Conservation (phyloP, 2,797 vertebrate genomes). For the Gadopsis bispinosus region DNA sequence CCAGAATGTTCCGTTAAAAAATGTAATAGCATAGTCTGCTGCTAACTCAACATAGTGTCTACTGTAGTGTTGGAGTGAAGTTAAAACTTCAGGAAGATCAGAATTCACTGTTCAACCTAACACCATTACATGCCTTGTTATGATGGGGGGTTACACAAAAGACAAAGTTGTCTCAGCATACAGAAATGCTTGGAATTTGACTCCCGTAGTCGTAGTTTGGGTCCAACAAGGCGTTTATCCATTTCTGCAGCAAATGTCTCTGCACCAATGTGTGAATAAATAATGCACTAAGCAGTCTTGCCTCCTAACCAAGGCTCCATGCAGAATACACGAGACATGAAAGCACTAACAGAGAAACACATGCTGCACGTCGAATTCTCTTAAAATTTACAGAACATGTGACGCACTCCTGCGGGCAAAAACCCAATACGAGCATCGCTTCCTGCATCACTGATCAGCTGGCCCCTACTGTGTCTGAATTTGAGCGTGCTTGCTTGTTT, state of each 20-base stretch:
- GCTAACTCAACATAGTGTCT: not conserved
- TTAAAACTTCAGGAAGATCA: constrained; percentile 25
- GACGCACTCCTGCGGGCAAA: not conserved
- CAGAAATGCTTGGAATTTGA: not conserved
- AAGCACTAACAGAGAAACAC: constrained; percentile 39
- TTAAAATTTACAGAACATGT: constrained; percentile 30
- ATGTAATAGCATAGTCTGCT: not conserved
- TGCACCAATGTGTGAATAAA: constrained; percentile 31
- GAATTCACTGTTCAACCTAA: constrained; percentile 23
- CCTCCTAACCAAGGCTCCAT: constrained; percentile 24
- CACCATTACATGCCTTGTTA: constrained; percentile 11
- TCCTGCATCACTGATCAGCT: constrained; percentile 39
- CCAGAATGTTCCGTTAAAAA: not conserved
- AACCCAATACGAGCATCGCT: constrained; percentile 22
- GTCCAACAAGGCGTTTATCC: not conserved
- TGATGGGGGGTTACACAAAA: not conserved
- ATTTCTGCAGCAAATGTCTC: constrained; percentile 11
- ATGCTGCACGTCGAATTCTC: constrained; percentile 29
- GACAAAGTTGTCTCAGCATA: constrained; percentile 16
- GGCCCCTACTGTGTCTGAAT: not conserved
- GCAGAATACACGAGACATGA: constrained; percentile 51
- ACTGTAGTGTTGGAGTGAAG: not conserved
- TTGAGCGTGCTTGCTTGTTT: not conserved
- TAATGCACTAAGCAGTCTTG: constrained; percentile 34
- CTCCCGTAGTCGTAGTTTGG: not conserved